Conservation (phyloP, 2,113 vertebrate species). For the pig (Sus scrofa) region DNA sequence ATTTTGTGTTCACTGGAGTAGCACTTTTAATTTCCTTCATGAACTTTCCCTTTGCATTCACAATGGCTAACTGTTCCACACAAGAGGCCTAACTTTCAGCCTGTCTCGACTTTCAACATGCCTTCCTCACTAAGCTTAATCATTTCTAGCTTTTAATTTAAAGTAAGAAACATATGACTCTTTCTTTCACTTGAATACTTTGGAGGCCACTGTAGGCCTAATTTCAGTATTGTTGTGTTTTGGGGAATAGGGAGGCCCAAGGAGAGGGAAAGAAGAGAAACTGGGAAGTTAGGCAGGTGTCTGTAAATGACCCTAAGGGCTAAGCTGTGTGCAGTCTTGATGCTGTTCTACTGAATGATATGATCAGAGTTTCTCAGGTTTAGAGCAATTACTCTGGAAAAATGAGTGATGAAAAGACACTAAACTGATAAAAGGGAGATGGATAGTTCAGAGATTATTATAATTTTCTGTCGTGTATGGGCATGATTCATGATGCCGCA, state of each 20-base stretch:
- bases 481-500: neutral
- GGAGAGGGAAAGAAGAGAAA: neutral
- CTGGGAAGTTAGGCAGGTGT: neutral
- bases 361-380: neutral
- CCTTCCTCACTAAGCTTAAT: neutral
- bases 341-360: neutral
- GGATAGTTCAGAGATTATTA: neutral
- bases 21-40: neutral
- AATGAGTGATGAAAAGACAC: conserved; percentile 11
- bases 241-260: neutral
- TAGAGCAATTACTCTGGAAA: neutral
- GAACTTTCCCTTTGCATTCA: neutral
- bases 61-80: neutral
- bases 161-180: neutral
- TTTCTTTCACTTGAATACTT: neutral
- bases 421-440: neutral
- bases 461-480: neutral
- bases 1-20: neutral
- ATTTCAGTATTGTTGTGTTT: neutral
- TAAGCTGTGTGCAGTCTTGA: neutral
- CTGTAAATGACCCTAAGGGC: neutral
- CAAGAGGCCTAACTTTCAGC: neutral
- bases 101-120: neutral
- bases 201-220: neutral
- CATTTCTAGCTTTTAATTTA: neutral